Evolutionary conservation across 1,140 invertebrate species (phyloP), one percentile per base, ranked within the genome.

Genomic region (Hesperophylax magnus): DNA sequence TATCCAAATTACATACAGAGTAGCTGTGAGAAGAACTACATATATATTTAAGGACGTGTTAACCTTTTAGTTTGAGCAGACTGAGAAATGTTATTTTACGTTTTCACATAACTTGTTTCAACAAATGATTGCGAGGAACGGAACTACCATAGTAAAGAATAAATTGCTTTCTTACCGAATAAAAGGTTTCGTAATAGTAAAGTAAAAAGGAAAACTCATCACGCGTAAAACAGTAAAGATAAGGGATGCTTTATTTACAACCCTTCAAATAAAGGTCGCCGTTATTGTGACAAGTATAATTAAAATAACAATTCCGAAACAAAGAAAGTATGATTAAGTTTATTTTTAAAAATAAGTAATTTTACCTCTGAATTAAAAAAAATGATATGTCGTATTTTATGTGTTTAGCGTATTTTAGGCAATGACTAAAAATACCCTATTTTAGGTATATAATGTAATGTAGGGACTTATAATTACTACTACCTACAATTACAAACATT

Each of bases 201-300:
- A 24, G 24, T 65, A 65, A 65, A 31, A 65, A 31, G 24, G 61
- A 9, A 65, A 65, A 65, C 61, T 65, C 61, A 65, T 65, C 61
- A 65, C 61, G 61, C 24, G 6, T 65, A 65, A n/a, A n/a, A 22
- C 61, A 65, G 61, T 27, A 22, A 65, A 65, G 61, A 65, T 65
- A 65, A 65, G 61, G 14, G 56, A 58, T 20, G 56, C 24, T 65
- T 65, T 65, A 65, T 65, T 65, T 65, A 65, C 61, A 24, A 31
- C 61, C 61, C 61, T 65, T 65, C 61, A 65, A 65, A 65, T 65
- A 65, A 65, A 63, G 61, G 31, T 65, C 60, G 4, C 61, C 31
- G 31, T 65, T 65, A 65, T 65, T 65, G 61, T 65, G 61, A 65
- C 61, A 65, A 65, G 24, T 5, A 27, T 17, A 65, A 65, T 65